These are phyloP conservation scores for Platerodrilus igneus DNA, from an alignment of 2,888 invertebrate genomes.

Conservation along the genomic window DNA sequence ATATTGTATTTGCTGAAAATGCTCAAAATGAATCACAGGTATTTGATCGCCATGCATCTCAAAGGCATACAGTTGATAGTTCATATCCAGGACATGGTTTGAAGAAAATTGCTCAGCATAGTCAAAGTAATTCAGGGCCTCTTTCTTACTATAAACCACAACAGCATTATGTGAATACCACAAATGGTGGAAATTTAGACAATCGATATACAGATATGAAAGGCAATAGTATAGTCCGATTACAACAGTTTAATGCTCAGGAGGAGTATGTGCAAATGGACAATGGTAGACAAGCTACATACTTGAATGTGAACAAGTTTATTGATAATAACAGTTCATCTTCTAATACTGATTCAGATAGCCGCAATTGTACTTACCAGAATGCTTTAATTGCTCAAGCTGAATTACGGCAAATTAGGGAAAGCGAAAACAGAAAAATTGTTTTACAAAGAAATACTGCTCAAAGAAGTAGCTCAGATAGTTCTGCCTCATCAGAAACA, in stretches of 20 bases:
- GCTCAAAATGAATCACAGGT: conserved; percentile 42
- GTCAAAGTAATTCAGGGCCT: conserved; percentile 4
- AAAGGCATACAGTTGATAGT: conserved; percentile 34
- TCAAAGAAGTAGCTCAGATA: conserved; percentile 14
- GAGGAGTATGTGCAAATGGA: conserved; percentile 39
- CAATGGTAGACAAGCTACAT: conserved; percentile 25
- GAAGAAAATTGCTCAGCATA: background rate
- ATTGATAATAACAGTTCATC: conserved; percentile 44
- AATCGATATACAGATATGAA: conserved; percentile 18
- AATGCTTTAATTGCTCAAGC: conserved; percentile 32
- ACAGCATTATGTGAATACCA: conserved; percentile 5
- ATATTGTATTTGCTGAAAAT: conserved; percentile 35
- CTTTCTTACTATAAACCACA: conserved; percentile 9
- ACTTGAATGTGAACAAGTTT: conserved; percentile 38
- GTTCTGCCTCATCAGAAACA: conserved; percentile 20
- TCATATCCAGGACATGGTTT: conserved; percentile 8
- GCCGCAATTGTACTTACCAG: conserved; percentile 33
- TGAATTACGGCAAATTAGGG: conserved; percentile 24
- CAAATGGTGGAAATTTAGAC: conserved; percentile 3
- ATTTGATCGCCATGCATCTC: conserved; percentile 35
- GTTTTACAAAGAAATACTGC: conserved; percentile 14
- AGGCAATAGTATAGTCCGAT: conserved; percentile 6
- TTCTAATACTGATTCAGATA: conserved; percentile 43
- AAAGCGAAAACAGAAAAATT: conserved; percentile 24
- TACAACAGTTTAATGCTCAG: conserved; percentile 5